Conservation (phyloP, 1,140 invertebrate species). For the Bacillus rossius region DNA sequence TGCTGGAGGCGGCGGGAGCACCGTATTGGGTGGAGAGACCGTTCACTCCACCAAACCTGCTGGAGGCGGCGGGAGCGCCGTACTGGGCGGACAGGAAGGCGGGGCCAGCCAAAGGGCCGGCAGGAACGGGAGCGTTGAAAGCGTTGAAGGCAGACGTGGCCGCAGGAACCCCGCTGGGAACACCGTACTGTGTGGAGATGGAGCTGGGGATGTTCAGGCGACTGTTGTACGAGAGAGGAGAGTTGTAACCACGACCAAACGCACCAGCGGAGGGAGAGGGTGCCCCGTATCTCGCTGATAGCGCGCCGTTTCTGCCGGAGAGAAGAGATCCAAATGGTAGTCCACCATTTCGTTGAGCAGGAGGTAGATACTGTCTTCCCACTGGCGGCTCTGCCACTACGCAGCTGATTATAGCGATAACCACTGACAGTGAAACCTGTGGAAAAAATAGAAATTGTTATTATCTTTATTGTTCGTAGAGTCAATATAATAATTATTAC, state of each 20-base stretch:
- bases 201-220: background rate
- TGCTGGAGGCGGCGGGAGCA: no score
- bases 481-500: no score
- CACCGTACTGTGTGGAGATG: background rate
- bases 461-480: no score
- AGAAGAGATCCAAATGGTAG: background rate
- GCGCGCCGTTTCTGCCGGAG: background rate
- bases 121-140: background rate
- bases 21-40: slow-evolving; percentile 13
- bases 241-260: background rate
- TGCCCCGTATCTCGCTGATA: background rate
- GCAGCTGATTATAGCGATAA: background rate
- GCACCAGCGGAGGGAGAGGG: background rate
- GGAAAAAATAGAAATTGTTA: no score
- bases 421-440: background rate
- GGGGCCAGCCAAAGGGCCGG: slow-evolving; percentile 6
- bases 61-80: slow-evolving; percentile 6
- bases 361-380: slow-evolving; percentile 7
- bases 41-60: background rate
- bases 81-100: slow-evolving; percentile 9
- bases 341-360: background rate
- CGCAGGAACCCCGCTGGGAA: background rate
- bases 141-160: background rate
- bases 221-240: background rate
- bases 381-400: slow-evolving; percentile 10